These are phyloP conservation scores for Icerya purchasi DNA, from an alignment of 2,888 invertebrate species.

Conservation along the genomic window DNA sequence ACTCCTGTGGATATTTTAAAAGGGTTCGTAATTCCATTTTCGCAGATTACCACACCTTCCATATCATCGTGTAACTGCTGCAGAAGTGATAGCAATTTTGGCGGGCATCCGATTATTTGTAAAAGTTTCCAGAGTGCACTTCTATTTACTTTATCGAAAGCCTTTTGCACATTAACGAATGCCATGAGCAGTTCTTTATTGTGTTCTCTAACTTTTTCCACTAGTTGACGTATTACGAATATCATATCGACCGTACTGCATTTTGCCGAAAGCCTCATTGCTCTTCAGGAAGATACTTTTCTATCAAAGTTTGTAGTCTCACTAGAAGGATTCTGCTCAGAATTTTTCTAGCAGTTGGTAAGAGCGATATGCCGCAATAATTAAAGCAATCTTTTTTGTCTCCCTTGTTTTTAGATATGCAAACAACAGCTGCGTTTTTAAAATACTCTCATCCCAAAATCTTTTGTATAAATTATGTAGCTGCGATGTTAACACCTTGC, in stretches of 20 bases:
- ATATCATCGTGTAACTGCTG: neutral
- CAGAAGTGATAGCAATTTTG: neutral
- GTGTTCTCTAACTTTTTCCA: neutral
- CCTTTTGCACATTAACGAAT: neutral
- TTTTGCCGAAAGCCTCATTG: neutral
- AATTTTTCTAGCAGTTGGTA: neutral
- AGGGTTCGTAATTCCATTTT: neutral
- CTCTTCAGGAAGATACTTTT: neutral
- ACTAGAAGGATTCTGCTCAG: neutral
- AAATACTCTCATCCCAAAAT: neutral
- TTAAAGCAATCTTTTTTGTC: neutral
- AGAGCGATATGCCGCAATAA: too few relatives aligned
- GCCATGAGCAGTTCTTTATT: neutral
- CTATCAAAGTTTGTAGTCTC: neutral
- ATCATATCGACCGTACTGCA: neutral
- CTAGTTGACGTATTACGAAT: neutral
- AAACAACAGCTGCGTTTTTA: neutral
- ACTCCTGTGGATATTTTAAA: neutral
- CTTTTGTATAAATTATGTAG: neutral
- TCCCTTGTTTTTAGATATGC: neutral
- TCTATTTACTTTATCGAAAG: neutral
- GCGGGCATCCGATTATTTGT: neutral
- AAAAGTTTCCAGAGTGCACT: neutral
- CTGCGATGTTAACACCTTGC: neutral
- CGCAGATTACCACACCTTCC: neutral